A percentile compares a stretch with the other conserved stretches of the same genome.
Evolutionary conservation across 2,888 invertebrate genomes (phyloP).

Genomic region (Drosophila eohydei): DNA sequence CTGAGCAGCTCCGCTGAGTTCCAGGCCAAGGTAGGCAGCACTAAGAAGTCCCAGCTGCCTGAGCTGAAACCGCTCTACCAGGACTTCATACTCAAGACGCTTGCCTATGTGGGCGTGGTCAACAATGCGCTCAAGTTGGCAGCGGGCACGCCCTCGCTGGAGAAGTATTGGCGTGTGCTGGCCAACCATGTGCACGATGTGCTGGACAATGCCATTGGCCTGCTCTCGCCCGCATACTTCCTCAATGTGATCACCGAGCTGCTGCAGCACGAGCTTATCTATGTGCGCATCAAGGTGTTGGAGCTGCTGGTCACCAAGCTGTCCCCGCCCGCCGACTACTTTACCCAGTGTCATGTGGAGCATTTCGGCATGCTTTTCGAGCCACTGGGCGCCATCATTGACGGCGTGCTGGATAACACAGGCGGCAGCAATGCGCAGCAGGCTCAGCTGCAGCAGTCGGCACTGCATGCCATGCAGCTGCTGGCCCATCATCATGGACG

Average conservation of each 20-base stretch:
- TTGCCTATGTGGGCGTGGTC: slow-evolving; percentile 89
- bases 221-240: slow-evolving; percentile 92
- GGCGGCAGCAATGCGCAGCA: slow-evolving; percentile 85
- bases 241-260: slow-evolving; percentile 91
- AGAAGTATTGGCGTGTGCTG: slow-evolving; percentile 93
- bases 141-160: slow-evolving; percentile 83
- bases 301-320: slow-evolving; percentile 94
- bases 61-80: slow-evolving; percentile 88
- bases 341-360: slow-evolving; percentile 86
- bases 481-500: slow-evolving; percentile 90
- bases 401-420: slow-evolving; percentile 84
- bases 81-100: slow-evolving; percentile 88
- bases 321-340: slow-evolving; percentile 88
- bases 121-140: slow-evolving; percentile 87
- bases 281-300: slow-evolving; percentile 92
- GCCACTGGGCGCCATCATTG: slow-evolving; percentile 87
- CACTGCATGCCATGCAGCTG: slow-evolving; percentile 92
- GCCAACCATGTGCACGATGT: slow-evolving; percentile 92
- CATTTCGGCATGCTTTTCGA: slow-evolving; percentile 87
- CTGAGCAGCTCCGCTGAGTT: slow-evolving; percentile 89
- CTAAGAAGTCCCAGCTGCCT: slow-evolving; percentile 85
- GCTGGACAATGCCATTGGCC: slow-evolving; percentile 91
- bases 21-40: slow-evolving; percentile 88
- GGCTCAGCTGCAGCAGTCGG: slow-evolving; percentile 90
- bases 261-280: slow-evolving; percentile 88